phyloP scores from a whole-genome alignment of 1,140 invertebrate genomes.

The Hylaeus volcanicus region DNA sequence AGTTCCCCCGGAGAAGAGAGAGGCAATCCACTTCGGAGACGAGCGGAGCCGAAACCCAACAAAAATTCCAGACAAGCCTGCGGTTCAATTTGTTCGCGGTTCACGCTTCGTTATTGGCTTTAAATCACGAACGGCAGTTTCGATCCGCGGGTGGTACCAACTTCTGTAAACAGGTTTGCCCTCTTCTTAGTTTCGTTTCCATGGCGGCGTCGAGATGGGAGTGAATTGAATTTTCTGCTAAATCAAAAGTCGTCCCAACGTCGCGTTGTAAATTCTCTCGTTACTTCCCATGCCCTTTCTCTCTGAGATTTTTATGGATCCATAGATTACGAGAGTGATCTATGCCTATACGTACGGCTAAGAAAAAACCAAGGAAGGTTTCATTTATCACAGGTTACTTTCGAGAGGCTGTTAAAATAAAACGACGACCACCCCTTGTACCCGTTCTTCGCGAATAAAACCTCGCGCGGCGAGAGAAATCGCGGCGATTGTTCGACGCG shows the following conservation, averaged over 20 bases:
- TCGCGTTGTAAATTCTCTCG: slow-evolving; percentile 40
- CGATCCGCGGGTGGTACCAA: slow-evolving; percentile 59
- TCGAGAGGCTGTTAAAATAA: too few species aligned
- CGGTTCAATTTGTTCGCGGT: slow-evolving; percentile 61
- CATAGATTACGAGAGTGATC: too few species aligned
- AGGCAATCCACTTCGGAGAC: not conserved
- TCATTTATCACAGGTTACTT: too few species aligned
- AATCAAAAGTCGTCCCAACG: slow-evolving; percentile 45
- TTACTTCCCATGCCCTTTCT: too few species aligned
- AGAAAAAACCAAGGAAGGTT: too few species aligned
- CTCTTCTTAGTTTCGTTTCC: slow-evolving; percentile 38
- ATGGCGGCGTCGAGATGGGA: slow-evolving; percentile 16
- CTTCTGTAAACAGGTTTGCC: slow-evolving; percentile 64
- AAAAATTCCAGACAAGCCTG: slow-evolving; percentile 56
- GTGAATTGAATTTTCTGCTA: slow-evolving; percentile 61
- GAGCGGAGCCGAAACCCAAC: slow-evolving; percentile 20
- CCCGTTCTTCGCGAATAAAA: too few species aligned
- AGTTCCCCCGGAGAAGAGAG: not conserved
- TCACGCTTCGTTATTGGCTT: slow-evolving; percentile 65
- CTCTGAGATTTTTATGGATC: too few species aligned
- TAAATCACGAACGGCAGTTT: slow-evolving; percentile 62
- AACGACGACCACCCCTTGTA: too few species aligned
- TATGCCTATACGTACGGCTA: too few species aligned
- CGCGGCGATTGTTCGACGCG: slow-evolving; percentile 6
- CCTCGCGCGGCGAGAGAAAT: not conserved